These are phyloP conservation scores for Rhinogobius similis DNA, from an alignment of 2,113 vertebrate species.

Conservation along the genomic window DNA sequence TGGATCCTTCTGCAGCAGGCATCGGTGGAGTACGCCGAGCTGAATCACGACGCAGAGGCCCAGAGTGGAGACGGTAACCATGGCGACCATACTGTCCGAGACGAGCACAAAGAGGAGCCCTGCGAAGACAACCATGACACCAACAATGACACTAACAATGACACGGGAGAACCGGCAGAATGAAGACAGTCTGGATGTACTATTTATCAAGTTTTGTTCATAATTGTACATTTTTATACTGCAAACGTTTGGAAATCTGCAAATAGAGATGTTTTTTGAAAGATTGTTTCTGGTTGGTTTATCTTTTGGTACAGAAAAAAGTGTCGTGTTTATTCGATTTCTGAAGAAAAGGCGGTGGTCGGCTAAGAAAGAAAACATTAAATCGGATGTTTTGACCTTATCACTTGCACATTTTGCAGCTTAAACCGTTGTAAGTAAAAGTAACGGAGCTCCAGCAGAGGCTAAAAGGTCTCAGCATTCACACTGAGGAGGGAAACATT, in stretches of 20 bases:
- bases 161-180: constrained; percentile 14
- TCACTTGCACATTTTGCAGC: too few species aligned
- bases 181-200: constrained; percentile 25
- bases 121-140: constrained; percentile 13
- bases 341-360: too few species aligned
- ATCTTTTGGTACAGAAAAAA: constrained; percentile 4
- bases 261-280: constrained; percentile 50
- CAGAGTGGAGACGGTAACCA: constrained; percentile 28
- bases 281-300: background rate
- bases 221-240: background rate
- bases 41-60: constrained; percentile 57
- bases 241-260: constrained; percentile 17
- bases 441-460: too few species aligned
- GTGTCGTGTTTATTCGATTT: background rate
- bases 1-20: constrained; percentile 41
- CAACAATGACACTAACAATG: background rate
- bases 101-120: constrained; percentile 5
- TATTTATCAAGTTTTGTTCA: constrained; percentile 34
- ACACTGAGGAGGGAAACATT: background rate
- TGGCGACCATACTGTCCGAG: constrained; percentile 17
- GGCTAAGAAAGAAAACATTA: background rate
- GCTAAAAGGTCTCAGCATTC: background rate
- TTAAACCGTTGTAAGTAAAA: too few species aligned
- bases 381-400: too few species aligned
- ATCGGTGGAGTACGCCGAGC: constrained; percentile 70